Evolutionary conservation across 2,113 vertebrate species (phyloP).

Genomic region (Labeo catla): DNA sequence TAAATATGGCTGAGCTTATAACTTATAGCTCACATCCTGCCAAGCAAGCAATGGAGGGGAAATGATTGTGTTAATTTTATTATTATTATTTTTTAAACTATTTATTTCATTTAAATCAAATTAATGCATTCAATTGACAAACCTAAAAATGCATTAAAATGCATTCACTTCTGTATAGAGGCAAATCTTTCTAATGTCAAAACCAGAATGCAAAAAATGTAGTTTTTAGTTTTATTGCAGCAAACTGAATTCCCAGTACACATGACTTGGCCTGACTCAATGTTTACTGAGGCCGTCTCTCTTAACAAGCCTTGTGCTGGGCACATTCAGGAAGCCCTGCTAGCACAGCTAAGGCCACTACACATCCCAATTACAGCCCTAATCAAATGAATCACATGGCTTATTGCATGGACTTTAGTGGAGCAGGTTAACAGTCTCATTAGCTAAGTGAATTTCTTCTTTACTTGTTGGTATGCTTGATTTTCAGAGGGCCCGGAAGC

Average conservation of each 20-base stretch:
- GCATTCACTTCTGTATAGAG: not conserved
- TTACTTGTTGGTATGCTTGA: not conserved
- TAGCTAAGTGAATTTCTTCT: slow-evolving; percentile 6
- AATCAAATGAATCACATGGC: slow-evolving; percentile 36
- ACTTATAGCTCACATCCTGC: not conserved
- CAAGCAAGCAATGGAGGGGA: not conserved
- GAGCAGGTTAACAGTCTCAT: slow-evolving; percentile 18
- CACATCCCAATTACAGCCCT: slow-evolving; percentile 12
- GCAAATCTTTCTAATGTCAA: not conserved
- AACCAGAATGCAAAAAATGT: not conserved
- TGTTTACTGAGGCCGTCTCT: not conserved
- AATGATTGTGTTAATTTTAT: not conserved
- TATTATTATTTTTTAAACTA: no score
- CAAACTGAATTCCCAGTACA: slow-evolving; percentile 33
- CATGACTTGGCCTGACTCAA: slow-evolving; percentile 44
- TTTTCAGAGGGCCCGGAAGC: not conserved
- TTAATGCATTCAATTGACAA: not conserved
- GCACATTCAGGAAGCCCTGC: not conserved
- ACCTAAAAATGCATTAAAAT: not conserved
- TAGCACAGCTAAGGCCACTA: not conserved
- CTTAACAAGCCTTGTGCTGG: slow-evolving; percentile 22
- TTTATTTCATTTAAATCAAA: not conserved
- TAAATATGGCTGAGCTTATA: slow-evolving; percentile 13
- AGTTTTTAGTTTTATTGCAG: not conserved
- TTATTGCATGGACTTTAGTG: slow-evolving; percentile 9